Conservation (phyloP, 2,888 invertebrate genomes). For the Labia minor region DNA sequence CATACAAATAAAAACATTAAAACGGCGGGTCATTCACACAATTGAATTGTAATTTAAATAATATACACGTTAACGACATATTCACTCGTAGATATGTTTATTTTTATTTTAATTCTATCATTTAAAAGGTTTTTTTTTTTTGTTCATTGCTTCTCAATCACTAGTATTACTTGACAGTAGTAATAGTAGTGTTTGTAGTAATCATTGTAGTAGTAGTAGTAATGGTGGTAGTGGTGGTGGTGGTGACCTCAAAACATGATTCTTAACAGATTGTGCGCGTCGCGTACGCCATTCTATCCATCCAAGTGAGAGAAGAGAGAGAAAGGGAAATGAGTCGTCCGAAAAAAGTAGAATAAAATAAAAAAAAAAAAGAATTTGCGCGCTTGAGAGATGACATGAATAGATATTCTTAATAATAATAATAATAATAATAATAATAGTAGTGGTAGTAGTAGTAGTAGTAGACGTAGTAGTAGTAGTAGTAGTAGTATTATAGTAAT, state of each 20-base stretch:
- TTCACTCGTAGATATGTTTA: too few species aligned
- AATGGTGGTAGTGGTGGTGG: not conserved
- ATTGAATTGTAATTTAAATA: not conserved
- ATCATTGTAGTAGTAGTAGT: not conserved
- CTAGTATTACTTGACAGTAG: too few species aligned
- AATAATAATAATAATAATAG: too few species aligned
- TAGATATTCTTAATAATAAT: slow-evolving; percentile 5
- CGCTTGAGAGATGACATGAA: not conserved
- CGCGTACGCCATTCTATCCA: not conserved
- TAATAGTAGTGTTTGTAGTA: not conserved
- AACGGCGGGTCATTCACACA: not conserved
- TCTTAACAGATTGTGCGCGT: not conserved
- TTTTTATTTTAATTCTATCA: too few species aligned
- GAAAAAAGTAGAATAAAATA: slow-evolving; percentile 8
- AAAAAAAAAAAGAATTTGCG: slow-evolving; percentile 13
- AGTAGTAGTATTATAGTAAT: not conserved
- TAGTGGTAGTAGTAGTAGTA: not conserved
- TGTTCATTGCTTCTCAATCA: too few species aligned
- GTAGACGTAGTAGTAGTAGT: not conserved
- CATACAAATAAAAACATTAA: too few species aligned
- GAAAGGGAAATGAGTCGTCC: slow-evolving; percentile 4
- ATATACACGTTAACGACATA: not conserved
- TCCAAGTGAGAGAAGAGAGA: not conserved
- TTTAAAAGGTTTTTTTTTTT: too few species aligned
- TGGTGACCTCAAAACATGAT: not conserved